Evolutionary conservation across 2,797 vertebrate species (phyloP).

Genomic region (Halcyon smyrnensis): DNA sequence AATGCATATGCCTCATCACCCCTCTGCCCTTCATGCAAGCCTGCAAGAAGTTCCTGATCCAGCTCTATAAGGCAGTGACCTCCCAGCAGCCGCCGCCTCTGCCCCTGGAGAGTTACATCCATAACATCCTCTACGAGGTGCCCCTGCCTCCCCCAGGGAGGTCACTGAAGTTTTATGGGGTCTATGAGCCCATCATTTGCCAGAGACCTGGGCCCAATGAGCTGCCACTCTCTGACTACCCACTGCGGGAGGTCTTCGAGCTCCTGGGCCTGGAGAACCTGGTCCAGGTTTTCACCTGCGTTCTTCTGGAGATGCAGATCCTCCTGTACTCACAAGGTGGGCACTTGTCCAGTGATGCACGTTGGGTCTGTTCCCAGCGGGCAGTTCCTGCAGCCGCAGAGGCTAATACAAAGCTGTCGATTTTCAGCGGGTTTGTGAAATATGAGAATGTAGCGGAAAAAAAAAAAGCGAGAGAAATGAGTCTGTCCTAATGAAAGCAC

Average conservation of each 20-base stretch:
- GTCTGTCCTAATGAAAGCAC: constrained; percentile 4
- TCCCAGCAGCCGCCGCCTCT: constrained; percentile 90
- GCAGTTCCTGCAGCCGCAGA: not conserved
- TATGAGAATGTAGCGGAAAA: not conserved
- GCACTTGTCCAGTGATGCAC: not conserved
- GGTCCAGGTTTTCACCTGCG: constrained; percentile 93
- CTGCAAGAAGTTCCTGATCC: constrained; percentile 91
- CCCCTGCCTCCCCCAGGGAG: constrained; percentile 92
- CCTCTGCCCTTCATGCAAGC: constrained; percentile 96
- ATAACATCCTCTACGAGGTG: constrained; percentile 96
- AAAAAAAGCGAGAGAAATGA: not conserved
- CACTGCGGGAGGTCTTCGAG: constrained; percentile 89
- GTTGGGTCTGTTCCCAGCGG: accelerated
- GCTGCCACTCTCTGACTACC: constrained; percentile 92
- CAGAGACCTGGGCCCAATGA: constrained; percentile 91
- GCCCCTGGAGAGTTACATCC: constrained; percentile 96
- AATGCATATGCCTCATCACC: constrained; percentile 93
- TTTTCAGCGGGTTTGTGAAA: not conserved
- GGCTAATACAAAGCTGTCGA: not conserved
- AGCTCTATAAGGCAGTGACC: constrained; percentile 90
- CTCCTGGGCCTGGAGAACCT: constrained; percentile 94
- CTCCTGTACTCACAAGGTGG: constrained; percentile 96
- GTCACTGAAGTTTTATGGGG: constrained; percentile 93
- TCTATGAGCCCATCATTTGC: constrained; percentile 93
- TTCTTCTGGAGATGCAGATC: constrained; percentile 95